Conservation (phyloP, 2,113 vertebrate species). For the Sinocyclocheilus anophthalmus region DNA sequence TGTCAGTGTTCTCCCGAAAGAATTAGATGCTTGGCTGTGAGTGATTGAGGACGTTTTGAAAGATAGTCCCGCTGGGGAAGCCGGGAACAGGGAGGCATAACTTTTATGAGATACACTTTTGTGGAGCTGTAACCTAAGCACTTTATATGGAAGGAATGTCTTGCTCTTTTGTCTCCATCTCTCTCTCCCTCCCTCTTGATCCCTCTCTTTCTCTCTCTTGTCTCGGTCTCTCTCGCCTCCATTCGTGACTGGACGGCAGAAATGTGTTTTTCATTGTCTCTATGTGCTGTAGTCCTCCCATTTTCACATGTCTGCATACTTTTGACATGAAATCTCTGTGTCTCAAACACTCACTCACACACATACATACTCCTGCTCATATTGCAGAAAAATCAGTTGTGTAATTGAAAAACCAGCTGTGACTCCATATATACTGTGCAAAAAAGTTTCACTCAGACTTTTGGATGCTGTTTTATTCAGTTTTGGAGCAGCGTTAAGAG, state of each 20-base stretch:
- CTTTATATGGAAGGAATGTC: conserved; percentile 68
- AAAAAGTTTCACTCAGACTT: conserved; percentile 7
- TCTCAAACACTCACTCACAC: background rate
- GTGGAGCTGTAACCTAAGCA: conserved; percentile 54
- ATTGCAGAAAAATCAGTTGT: conserved; percentile 50
- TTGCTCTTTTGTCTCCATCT: conserved; percentile 29
- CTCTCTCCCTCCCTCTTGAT: conserved; percentile 22
- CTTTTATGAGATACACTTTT: conserved; percentile 58
- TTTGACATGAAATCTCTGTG: conserved; percentile 50
- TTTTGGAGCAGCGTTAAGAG: background rate
- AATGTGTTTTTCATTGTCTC: conserved; percentile 56
- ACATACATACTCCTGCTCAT: conserved; percentile 8
- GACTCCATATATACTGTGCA: background rate
- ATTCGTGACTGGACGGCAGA: conserved; percentile 14
- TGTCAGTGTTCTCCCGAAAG: conserved; percentile 26
- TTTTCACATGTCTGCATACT: conserved; percentile 44
- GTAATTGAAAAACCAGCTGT: conserved; percentile 47
- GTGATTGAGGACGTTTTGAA: conserved; percentile 49
- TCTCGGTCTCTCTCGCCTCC: background rate
- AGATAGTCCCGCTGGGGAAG: conserved; percentile 33
- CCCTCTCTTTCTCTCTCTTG: background rate
- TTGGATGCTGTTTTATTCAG: conserved; percentile 7
- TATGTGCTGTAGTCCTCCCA: conserved; percentile 20
- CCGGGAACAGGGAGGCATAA: conserved; percentile 53
- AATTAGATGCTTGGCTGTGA: conserved; percentile 45